Conservation (phyloP, 1,140 invertebrate genomes). For the Bombus waltoni region DNA sequence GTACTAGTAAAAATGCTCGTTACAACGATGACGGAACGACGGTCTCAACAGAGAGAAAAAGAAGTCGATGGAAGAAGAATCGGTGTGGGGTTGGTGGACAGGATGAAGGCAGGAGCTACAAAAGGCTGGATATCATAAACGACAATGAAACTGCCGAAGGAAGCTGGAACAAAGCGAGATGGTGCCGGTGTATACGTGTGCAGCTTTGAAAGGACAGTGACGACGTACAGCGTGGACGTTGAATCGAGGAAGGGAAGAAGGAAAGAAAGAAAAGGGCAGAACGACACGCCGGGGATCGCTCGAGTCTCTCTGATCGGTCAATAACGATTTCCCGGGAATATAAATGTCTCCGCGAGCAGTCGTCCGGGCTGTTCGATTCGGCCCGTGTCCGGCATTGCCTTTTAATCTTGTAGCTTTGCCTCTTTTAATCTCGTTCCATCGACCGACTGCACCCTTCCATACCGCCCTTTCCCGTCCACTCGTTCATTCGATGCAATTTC, state of each 20-base stretch:
- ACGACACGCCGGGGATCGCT: constrained; percentile 36
- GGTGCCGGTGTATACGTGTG: background rate
- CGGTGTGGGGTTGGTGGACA: too few relatives aligned
- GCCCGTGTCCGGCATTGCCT: constrained; percentile 67
- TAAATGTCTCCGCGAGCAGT: constrained; percentile 69
- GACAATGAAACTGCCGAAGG: constrained; percentile 23
- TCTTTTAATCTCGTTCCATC: constrained; percentile 76
- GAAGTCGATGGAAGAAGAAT: background rate
- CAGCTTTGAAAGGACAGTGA: constrained; percentile 24
- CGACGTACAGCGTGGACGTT: background rate
- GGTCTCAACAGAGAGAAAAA: background rate
- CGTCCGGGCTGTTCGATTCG: constrained; percentile 55
- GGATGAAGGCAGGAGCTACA: background rate
- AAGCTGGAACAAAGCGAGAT: constrained; percentile 9
- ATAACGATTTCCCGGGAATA: constrained; percentile 72
- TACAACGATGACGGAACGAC: too few relatives aligned
- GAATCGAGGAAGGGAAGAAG: too few relatives aligned
- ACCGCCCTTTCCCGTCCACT: background rate
- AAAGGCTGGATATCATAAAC: constrained; percentile 44
- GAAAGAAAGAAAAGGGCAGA: constrained; percentile 38
- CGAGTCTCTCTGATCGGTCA: constrained; percentile 61
- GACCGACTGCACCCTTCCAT: constrained; percentile 48
- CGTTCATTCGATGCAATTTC: constrained; percentile 67
- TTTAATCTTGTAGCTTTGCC: constrained; percentile 75
- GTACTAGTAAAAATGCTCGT: background rate